Conservation (phyloP, 2,113 vertebrate genomes). For the Lagopus muta region DNA sequence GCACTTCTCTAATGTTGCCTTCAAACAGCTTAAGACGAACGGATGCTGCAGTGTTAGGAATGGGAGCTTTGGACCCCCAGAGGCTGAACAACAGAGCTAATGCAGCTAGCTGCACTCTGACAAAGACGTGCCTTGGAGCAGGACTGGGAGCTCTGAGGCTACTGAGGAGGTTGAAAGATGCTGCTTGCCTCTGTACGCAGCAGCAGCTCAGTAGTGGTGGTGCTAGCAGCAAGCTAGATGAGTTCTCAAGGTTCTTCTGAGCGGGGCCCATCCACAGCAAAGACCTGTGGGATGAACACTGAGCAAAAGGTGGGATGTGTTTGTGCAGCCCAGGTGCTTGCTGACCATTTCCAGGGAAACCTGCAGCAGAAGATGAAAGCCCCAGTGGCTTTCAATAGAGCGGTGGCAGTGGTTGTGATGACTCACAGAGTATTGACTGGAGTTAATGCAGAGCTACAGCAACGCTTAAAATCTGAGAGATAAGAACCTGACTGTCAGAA, state of each 20-base stretch:
- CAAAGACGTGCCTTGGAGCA: neutral
- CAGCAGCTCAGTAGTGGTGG: fast-evolving
- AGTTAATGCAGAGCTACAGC: slow-evolving; percentile 54
- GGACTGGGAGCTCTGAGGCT: neutral
- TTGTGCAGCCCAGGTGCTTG: neutral
- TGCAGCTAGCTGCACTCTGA: neutral
- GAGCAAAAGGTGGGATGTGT: neutral
- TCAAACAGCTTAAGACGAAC: neutral
- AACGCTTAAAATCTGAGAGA: slow-evolving; percentile 58
- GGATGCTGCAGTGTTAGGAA: neutral
- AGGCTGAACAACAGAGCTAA: fast-evolving
- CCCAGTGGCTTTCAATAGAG: slow-evolving; percentile 2
- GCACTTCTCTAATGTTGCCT: fast-evolving
- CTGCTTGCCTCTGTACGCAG: fast-evolving
- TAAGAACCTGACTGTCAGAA: slow-evolving; percentile 63
- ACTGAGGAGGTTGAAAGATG: neutral
- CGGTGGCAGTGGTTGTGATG: slow-evolving; percentile 51
- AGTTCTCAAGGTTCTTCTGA: neutral
- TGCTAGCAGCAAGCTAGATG: neutral
- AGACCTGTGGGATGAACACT: neutral
- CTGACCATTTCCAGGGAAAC: neutral
- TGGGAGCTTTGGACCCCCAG: neutral
- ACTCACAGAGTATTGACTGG: slow-evolving; percentile 55
- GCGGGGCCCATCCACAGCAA: neutral
- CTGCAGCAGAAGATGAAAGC: neutral